Evolutionary conservation across 2,113 vertebrate genomes (phyloP), one percentile per base, ranked within the genome.

Genomic region (Limnothrissa miodon): DNA sequence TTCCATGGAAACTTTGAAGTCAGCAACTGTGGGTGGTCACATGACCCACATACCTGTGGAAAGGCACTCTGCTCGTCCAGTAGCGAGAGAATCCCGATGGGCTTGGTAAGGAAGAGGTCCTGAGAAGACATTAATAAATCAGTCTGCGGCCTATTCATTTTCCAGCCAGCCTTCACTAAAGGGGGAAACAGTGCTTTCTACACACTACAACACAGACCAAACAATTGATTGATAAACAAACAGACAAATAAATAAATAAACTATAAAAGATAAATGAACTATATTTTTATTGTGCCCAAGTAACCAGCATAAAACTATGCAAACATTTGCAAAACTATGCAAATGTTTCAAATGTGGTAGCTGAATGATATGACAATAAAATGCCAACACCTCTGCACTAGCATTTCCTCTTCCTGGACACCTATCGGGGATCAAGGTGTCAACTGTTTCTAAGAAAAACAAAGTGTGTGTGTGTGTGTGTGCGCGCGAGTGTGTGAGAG

Each of bases 61-160:
- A 95, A 95, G 15, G 93, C 90, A 78, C 94, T 95, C 84, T 95
- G 94, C 79, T 95, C 95, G 87, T 95, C 95, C 87, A 95, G 87
- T 80, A 95, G 91, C 23, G 94, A 95, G 25, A 95, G 84, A 0
- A 95, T 86, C 44, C 95, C 95, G 48, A 93, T 70, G 0, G 95
- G 95, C 51, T 93, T 95, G 15, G 93, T 93, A 78, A 95, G 86
- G 33, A 95, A 92, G 29, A 95, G 90, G 83, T 94, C 91, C 95
- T 95, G 80, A 80, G 33, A 29, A 83, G 19, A 78, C 44, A 80
- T 74, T 74, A 15, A 74, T 74, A 74, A 74, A 74, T 74, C 66
- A 74, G 66, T 74, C 66, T 74, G 66, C 11, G 36, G 66, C 13
- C 36, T 74, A 33, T 74, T 74, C 66, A 36, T 29, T 36, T 33